Conservation (phyloP, 2,888 invertebrate species). For the Chymomyza fuscimana region DNA sequence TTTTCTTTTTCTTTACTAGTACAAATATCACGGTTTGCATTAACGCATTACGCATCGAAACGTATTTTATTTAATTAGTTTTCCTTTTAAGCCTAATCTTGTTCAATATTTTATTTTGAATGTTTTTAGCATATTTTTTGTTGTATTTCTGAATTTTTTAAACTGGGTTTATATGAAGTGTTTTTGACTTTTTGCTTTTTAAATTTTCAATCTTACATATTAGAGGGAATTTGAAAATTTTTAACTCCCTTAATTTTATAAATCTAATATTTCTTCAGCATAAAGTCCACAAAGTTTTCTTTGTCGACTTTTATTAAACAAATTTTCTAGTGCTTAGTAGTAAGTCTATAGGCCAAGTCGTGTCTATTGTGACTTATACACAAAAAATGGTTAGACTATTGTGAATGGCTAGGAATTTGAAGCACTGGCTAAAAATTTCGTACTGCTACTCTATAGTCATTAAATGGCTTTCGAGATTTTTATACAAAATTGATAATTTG, state of each 20-base stretch:
- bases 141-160: slow-evolving; percentile 5
- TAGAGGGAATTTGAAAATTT: neutral
- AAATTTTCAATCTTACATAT: neutral
- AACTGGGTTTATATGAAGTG: neutral
- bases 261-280: neutral
- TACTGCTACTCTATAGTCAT: slow-evolving; percentile 13
- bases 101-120: slow-evolving; percentile 4
- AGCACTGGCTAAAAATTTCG: neutral
- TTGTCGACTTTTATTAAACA: neutral
- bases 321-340: neutral
- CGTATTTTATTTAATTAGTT: slow-evolving; percentile 31
- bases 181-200: neutral
- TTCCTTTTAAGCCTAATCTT: neutral
- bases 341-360: neutral
- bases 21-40: slow-evolving; percentile 76
- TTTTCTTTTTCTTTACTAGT: slow-evolving; percentile 66
- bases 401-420: slow-evolving; percentile 31
- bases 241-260: neutral
- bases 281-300: neutral
- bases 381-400: slow-evolving; percentile 54
- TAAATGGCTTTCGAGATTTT: slow-evolving; percentile 27
- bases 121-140: slow-evolving; percentile 7
- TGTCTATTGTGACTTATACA: neutral
- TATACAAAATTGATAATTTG: slow-evolving; percentile 33
- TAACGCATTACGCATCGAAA: slow-evolving; percentile 51